A percentile compares a stretch with the other conserved stretches of the same genome.
Conservation (phyloP, 1,140 invertebrate species). For the Drosophila hydei region DNA sequence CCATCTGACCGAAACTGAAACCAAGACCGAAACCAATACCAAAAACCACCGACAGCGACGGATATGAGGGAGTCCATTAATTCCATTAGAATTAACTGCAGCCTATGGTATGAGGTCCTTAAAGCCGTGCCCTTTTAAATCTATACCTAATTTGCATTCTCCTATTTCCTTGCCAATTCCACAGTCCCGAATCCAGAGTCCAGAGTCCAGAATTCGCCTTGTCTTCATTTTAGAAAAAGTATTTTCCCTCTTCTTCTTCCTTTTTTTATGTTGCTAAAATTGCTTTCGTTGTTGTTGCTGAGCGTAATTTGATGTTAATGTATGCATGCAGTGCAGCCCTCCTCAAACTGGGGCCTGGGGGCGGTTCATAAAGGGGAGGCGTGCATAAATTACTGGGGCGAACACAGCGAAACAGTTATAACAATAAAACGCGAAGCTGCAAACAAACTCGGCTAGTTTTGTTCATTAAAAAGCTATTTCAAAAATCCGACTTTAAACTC, state of each 20-base stretch:
- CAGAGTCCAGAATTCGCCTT: slow-evolving; percentile 1
- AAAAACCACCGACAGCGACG: background rate
- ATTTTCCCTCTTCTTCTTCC: background rate
- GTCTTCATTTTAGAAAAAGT: background rate
- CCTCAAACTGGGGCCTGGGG: slow-evolving; percentile 15
- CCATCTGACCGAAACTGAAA: slow-evolving; percentile 35
- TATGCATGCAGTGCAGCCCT: slow-evolving; percentile 58
- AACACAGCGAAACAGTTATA: slow-evolving; percentile 34
- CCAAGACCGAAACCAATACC: slow-evolving; percentile 44
- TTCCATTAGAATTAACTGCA: slow-evolving; percentile 12
- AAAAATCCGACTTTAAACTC: slow-evolving; percentile 17
- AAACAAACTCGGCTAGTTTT: slow-evolving; percentile 31
- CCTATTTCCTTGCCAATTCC: slow-evolving; percentile 46
- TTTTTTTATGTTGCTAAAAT: slow-evolving; percentile 20
- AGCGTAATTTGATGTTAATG: slow-evolving; percentile 72
- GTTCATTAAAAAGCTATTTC: slow-evolving; percentile 59
- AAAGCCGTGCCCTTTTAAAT: slow-evolving; percentile 24
- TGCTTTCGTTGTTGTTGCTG: slow-evolving; percentile 26
- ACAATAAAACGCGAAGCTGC: slow-evolving; percentile 43
- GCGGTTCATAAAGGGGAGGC: slow-evolving; percentile 4
- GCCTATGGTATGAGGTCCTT: slow-evolving; percentile 4
- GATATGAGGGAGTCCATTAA: background rate
- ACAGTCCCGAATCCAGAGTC: too few species aligned
- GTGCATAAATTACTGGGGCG: slow-evolving; percentile 50
- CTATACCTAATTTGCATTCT: slow-evolving; percentile 28